Evolutionary conservation across 2,888 invertebrate genomes (phyloP), one percentile per base, ranked within the genome.

Genomic region (Luperina nickerlii): DNA sequence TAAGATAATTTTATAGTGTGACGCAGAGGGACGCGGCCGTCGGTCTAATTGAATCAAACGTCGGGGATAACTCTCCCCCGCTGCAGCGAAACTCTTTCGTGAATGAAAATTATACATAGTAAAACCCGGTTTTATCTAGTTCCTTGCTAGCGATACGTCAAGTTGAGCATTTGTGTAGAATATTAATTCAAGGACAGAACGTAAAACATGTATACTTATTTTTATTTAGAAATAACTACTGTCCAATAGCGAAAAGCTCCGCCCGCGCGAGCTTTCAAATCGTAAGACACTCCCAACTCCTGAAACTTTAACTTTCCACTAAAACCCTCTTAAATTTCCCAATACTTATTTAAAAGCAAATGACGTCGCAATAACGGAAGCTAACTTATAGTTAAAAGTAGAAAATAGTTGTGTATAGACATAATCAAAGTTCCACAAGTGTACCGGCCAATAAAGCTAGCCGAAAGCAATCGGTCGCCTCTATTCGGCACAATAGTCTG

Each of bases 381-480:
- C 82, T 67, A 80, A 62, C 60, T 83, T 57, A 73, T 78, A 83
- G 78, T 81, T 74, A 74, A 85, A 79, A 82, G 78, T 87, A 86
- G 79, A 90, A 88, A 87, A 86, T 88, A 62, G 75, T 80, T 84
- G 74, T 84, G 73, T 79, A 82, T 74, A 87, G 87, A 88, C 81
- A 82, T 86, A 88, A 89, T 89, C 83, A 82, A 89, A 89, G 84
- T 86, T 91, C 90, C 91, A 92, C 92, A 94, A 94, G 91, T 91
- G 90, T 91, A 93, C 92, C 91, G 92, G 94, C 81, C 93, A 95
- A 95, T 95, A 94, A 94, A 93, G 92, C 89, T 90, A 88, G 90
- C 90, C 93, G 88, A 93, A 95, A 95, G 94, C 95, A 95, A 96
- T 95, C 94, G 94, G 90, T 91, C 92, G 93, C 91, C 90, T 92